A percentile compares a stretch with the other conserved stretches of the same genome.
phyloP scores from a whole-genome alignment of 2,888 invertebrate species.

The Drymonia ruficornis region DNA sequence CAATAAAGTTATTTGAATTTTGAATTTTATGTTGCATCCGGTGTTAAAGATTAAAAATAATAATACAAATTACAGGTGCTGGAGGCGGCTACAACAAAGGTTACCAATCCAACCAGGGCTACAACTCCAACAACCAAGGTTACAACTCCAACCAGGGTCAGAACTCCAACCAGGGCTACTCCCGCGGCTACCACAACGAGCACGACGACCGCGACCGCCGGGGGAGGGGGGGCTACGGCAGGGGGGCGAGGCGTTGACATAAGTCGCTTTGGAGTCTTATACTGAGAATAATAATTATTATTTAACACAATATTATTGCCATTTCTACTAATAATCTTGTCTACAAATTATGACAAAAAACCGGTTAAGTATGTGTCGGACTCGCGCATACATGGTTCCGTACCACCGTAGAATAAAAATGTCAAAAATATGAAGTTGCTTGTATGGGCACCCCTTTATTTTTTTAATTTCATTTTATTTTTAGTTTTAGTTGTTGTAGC shows the following conservation, averaged over 20 bases:
- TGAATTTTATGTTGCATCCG: too few relatives aligned
- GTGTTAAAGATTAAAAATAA: too few relatives aligned
- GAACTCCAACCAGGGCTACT: conserved; percentile 38
- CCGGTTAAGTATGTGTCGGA: too few relatives aligned
- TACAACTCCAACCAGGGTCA: conserved; percentile 49
- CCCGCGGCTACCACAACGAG: conserved; percentile 67
- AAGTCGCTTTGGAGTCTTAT: not conserved
- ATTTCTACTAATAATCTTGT: not conserved
- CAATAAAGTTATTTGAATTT: too few relatives aligned
- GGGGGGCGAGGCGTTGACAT: conserved; percentile 58
- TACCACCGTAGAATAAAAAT: too few relatives aligned
- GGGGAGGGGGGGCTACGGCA: conserved; percentile 51
- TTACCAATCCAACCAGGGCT: conserved; percentile 33
- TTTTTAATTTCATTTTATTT: too few relatives aligned
- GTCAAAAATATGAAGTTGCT: too few relatives aligned
- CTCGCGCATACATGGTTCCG: too few relatives aligned
- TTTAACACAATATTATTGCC: conserved; percentile 5
- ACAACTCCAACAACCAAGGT: conserved; percentile 29
- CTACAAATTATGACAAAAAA: too few relatives aligned
- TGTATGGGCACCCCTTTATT: too few relatives aligned
- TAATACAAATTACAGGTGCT: conserved; percentile 9
- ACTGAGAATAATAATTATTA: not conserved
- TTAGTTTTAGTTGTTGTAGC: too few relatives aligned
- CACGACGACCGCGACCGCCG: conserved; percentile 70
- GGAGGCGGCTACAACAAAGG: conserved; percentile 30